Evolutionary conservation across 2,888 invertebrate species (phyloP), one percentile per base, ranked within the genome.

Genomic region (Oscheius onirici): DNA sequence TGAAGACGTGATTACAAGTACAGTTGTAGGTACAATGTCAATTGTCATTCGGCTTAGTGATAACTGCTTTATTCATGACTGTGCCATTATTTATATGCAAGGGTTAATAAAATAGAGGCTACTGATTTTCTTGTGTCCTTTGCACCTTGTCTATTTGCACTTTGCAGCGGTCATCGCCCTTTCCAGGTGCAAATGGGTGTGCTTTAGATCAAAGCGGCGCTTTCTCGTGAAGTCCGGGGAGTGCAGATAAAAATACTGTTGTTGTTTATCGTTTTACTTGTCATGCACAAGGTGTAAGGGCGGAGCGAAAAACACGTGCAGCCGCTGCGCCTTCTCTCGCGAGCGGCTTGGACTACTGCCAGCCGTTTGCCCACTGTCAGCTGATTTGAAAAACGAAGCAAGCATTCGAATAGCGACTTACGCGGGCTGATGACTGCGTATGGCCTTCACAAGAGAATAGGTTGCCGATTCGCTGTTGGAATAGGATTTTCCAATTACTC

Each of bases 341-440:
- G 26, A 22, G 68, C 43, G 44, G 55, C 66, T 52, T 51, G 58
- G 58, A 58, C 41, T 11, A 8, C 58, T 41, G 66, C 66, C 66
- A 66, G 66, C 54, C 66, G 66, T 66, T 66, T 66, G 63, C 43
- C 54, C 68, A 49, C 68, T 68, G 68, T 68, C 68, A 68, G 68
- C 68, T 68, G 68, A 68, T 68, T 68, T 55, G 57, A 68, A 57
- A 68, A 43, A 34, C 15, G 49, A 68, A 44, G 34, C 66, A 66
- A 66, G 54, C 51, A 66, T 66, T 66, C 66, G 66, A 66, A 66
- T 52, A 51, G 51, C 66, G 52, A 51, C 66, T 51, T 66, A 66
- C 66, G 52, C 51, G 49, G 26, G 54, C 66, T 66, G 66, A 66
- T 66, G 66, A 52, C 63, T 63, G 34, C 63, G 63, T 63, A 49